Conservation (phyloP, 2,888 invertebrate species). For the Conus canariensis region DNA sequence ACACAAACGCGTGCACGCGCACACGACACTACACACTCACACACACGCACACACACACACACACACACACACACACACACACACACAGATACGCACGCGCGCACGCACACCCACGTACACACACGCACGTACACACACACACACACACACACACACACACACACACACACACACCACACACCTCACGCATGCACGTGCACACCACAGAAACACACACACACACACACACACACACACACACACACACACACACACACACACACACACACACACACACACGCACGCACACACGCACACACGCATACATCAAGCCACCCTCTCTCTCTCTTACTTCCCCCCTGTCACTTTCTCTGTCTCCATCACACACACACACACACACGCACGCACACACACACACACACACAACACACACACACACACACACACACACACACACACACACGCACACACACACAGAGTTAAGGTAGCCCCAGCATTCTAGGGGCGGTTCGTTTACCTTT, state of each 20-base stretch:
- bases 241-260: not conserved
- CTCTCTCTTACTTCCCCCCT: not conserved
- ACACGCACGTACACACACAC: too few relatives aligned
- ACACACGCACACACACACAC: too few relatives aligned
- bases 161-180: too few relatives aligned
- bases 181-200: too few relatives aligned
- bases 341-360: not conserved
- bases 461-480: not conserved
- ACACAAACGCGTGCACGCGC: too few relatives aligned
- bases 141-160: too few relatives aligned
- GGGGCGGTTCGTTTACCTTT: not conserved
- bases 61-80: too few relatives aligned
- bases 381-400: not conserved
- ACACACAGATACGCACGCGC: too few relatives aligned
- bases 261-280: not conserved
- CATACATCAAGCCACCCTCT: not conserved
- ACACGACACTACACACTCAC: too few relatives aligned
- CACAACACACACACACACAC: constrained; percentile 12
- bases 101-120: too few relatives aligned
- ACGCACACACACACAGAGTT: not conserved
- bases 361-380: too few relatives aligned
- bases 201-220: too few relatives aligned
- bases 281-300: not conserved
- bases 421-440: not conserved
- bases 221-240: not conserved